Evolutionary conservation across 23 tunicate genomes (phyloP), one percentile per base, ranked within the genome.

Genomic region (Ciona savignyi): DNA sequence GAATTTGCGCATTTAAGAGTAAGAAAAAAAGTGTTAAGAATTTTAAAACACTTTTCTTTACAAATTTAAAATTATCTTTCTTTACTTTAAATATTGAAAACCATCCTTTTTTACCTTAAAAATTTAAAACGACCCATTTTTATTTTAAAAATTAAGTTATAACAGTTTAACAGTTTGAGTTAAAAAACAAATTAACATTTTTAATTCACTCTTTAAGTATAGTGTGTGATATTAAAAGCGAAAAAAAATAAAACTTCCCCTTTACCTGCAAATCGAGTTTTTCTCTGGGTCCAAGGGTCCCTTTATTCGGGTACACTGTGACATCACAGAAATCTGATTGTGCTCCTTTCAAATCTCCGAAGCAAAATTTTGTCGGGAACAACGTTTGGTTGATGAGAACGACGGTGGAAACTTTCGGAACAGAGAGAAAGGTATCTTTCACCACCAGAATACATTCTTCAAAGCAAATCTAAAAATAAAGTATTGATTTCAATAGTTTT

Each of bases 381-480:
- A 63, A 67, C 30, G 98, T 85, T 65, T 80, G 88, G 77, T 93
- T 93, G 79, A 85, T 34, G 23, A 86, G 64, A 27, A 64, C 49
- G 24, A 74, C 98, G 1, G 35, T 68, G 3, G 64, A 22, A 24
- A 35, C 32, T 63, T 86, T 72, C 23, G 93, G 88, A 1, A 83
- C 89, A 0, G 85, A 78, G 26, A 93, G 63, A 61, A 65, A 93
- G 0, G 78, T 74, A 23, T 93, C 85, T 51, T 78, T 61, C 49
- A 84, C 26, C 6, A 78, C 88, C 63, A 93, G 27, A 21, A 74
- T 77, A 66, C 93, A 75, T 4, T 81, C 88, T 21, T 60, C 48
- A 67, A 93, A 93, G 34, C 92, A 81, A 26, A 72, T 89, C 97
- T 90, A 51, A 31, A 66, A 9, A 28, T 15, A 25, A 20, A 73